phyloP scores from a whole-genome alignment of 2,113 vertebrate species.

The Promerops cafer region DNA sequence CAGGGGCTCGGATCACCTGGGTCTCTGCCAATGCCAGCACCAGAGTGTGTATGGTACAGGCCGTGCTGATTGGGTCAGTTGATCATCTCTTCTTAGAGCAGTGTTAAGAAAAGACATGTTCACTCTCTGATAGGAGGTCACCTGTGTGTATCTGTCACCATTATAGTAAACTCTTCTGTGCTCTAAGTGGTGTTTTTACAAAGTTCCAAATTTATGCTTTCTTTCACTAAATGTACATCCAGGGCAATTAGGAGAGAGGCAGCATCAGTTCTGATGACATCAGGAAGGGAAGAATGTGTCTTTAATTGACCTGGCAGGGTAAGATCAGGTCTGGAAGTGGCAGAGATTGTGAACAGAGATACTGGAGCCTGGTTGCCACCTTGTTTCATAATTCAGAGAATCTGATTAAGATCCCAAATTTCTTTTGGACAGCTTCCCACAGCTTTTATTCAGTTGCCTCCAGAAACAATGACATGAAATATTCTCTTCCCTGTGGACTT shows the following conservation, averaged over 20 bases:
- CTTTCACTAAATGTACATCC: neutral
- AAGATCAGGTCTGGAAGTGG: neutral
- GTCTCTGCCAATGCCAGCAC: neutral
- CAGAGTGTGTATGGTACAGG: accelerated
- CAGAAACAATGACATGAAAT: neutral
- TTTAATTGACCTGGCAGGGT: neutral
- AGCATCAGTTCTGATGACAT: neutral
- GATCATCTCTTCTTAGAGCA: neutral
- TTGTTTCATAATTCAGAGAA: neutral
- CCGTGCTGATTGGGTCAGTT: neutral
- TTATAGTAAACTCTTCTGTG: neutral
- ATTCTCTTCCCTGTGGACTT: neutral
- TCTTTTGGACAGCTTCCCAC: neutral
- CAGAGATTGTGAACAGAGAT: neutral
- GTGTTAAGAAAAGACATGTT: neutral
- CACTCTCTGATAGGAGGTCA: neutral
- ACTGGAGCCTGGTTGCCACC: neutral
- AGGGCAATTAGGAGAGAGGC: neutral
- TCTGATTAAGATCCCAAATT: neutral
- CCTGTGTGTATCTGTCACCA: accelerated
- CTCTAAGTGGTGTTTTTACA: neutral
- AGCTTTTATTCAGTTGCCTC: neutral
- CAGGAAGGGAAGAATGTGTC: neutral
- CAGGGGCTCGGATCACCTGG: neutral
- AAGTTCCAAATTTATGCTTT: neutral